Evolutionary conservation across 2,888 invertebrate species (phyloP), one percentile per base, ranked within the genome.

Genomic region (Cantharis flavilabris): DNA sequence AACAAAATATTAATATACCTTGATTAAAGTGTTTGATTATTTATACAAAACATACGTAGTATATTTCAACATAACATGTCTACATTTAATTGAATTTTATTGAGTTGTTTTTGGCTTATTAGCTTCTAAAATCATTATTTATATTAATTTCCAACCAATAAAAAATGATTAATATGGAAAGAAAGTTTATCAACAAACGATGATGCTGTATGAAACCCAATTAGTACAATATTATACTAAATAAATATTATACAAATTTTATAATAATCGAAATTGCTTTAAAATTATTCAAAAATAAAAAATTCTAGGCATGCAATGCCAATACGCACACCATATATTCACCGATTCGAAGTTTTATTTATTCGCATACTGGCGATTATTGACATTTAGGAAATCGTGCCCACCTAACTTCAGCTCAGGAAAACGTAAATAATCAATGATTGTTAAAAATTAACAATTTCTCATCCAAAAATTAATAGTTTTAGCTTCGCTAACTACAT

Each of bases 331-430:
- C 65, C n/a, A 9, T n/a, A 11, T 67, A 11, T 65, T 13, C 7
- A 23, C 23, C 13, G 20, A 64, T 11, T 20, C 18, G 9, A 73
- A 65, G 65, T 71, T 72, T 26, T 62, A 69, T 76, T 70, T 70
- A 75, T 70, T 72, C 75, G 74, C 78, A 73, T 71, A 71, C 79
- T 73, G 73, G 65, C 62, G 28, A 80, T 79, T 84, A 85, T 84
- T 84, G 84, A 85, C 84, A 82, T 83, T 79, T 79, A 77, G 86
- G 85, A 86, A 86, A 86, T 86, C 86, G 85, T 64, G 77, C 73
- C 65, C 65, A 79, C 79, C 81, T 80, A 83, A 82, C 83, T 80
- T 76, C 72, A 78, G 71, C 71, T 13, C 11, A 28, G 30, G 23
- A 77, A 77, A 77, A 73, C 69, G 76, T 70, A 67, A 67, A 67